These are phyloP conservation scores for Pollicipes pollicipes DNA, from an alignment of 1,140 invertebrate species.

Conservation along the genomic window DNA sequence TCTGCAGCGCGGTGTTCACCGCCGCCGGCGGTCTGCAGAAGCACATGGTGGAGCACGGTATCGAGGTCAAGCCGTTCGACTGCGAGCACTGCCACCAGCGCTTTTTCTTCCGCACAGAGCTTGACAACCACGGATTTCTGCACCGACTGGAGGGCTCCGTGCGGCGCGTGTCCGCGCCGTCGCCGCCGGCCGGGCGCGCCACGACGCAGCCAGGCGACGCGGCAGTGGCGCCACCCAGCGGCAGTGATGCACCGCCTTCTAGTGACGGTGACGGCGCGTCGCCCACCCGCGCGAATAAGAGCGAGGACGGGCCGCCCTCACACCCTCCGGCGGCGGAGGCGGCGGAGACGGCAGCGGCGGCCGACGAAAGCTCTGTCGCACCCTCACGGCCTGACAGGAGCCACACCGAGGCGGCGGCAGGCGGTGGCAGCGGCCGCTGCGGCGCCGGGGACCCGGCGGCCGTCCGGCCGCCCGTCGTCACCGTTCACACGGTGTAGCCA, in stretches of 20 bases:
- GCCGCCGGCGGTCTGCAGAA: constrained; percentile 54
- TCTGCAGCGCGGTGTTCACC: constrained; percentile 73
- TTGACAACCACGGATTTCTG: constrained; percentile 60
- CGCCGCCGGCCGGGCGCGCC: no score
- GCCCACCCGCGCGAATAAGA: not conserved
- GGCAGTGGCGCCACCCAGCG: not conserved
- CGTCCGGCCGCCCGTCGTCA: not conserved
- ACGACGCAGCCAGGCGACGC: not conserved
- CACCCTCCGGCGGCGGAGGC: not conserved
- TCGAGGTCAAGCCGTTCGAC: constrained; percentile 57
- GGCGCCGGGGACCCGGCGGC: not conserved
- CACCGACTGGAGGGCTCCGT: constrained; percentile 23
- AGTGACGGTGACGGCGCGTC: not conserved
- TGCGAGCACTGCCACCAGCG: constrained; percentile 61
- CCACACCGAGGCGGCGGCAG: no score
- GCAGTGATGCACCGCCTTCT: no score
- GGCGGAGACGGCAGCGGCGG: not conserved
- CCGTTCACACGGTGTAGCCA: not conserved
- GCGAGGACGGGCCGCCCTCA: not conserved
- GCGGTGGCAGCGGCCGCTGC: not conserved
- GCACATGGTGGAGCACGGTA: constrained; percentile 66
- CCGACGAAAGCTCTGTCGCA: not conserved
- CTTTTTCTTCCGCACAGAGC: constrained; percentile 78
- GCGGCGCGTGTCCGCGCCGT: not conserved
- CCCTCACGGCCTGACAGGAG: no score